These are phyloP conservation scores for Lagorchestes hirsutus DNA, from an alignment of 2,797 vertebrate species.

Conservation along the genomic window DNA sequence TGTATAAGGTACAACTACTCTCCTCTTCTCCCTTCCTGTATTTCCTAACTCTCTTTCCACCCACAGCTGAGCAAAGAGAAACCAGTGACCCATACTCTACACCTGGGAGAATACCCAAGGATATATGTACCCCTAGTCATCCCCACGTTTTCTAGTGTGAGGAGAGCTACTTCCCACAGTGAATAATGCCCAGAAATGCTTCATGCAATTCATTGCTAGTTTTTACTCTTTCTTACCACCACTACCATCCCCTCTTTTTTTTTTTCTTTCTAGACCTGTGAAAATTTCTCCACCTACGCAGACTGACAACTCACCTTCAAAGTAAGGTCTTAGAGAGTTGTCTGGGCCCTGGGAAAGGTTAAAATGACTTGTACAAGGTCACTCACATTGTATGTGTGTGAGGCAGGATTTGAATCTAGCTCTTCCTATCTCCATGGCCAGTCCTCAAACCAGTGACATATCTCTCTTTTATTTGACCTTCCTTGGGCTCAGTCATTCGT, in stretches of 20 bases:
- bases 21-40: not conserved
- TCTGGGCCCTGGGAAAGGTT: not conserved
- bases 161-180: not conserved
- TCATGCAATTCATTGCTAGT: not conserved
- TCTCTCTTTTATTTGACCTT: constrained; percentile 20
- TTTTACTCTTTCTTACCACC: not conserved
- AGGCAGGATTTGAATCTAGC: not conserved
- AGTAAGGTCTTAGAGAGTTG: not conserved
- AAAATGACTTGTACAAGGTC: not conserved
- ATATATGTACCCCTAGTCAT: accelerated
- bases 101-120: not conserved
- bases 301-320: not conserved
- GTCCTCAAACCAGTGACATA: not conserved
- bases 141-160: not conserved
- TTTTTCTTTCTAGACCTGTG: not conserved
- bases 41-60: not conserved
- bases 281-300: not conserved
- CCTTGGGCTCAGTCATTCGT: constrained; percentile 57
- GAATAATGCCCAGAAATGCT: not conserved
- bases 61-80: not conserved
- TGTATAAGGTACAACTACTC: not conserved
- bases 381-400: not conserved
- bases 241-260: accelerated
- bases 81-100: not conserved
- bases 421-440: not conserved